Evolutionary conservation across 1,140 invertebrate genomes (phyloP), one percentile per base, ranked within the genome.

Genomic region (Gryon sp.): DNA sequence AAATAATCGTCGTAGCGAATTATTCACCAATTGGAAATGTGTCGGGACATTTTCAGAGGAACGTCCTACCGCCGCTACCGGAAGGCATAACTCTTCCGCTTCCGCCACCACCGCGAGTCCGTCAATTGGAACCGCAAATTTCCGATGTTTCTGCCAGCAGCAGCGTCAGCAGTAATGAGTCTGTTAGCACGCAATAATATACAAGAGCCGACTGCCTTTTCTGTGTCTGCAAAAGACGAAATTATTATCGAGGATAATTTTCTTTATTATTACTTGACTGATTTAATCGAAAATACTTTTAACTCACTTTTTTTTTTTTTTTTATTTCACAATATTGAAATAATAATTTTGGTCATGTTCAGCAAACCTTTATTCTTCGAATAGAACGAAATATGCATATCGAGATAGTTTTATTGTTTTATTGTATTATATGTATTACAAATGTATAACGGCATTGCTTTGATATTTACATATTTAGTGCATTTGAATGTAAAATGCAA

Each of bases 11-110:
- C 0, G 95, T 96, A 0, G 95, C 94, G 1, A 94, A 94, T 83
- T 97, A 96, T 82, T 90, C 92, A 8, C 95, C 95, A 0, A 88
- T 92, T 0, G 95, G 95, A 2, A 96, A 96, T 83, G 88, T 93
- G 8, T 92, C 93, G 1, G 95, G 94, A 1, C 90, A 92, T 12
- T 96, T 94, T 83, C 90, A 93, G 76, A 89, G 91, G 48, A 96
- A 96, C 85, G 95, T 96, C 1, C 88, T 93, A 9, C 93, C 93
- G 4, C 93, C 93, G 1, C 84, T 91, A 18, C 90, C 91, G 1
- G 91, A 92, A 76, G 90, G 89, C 46, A 87, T 89, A 40, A 88
- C 88, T 15, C 38, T 82, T 6, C 84, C 87, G 11, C 78, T 86
- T 28, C 88, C 88, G 1, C 80, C 74, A 12, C 76, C 83, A 2